Percentiles rank a stretch among this genome's conserved stretches.
Conservation (phyloP, 2,888 invertebrate genomes). For the Lithophane ornitopus region DNA sequence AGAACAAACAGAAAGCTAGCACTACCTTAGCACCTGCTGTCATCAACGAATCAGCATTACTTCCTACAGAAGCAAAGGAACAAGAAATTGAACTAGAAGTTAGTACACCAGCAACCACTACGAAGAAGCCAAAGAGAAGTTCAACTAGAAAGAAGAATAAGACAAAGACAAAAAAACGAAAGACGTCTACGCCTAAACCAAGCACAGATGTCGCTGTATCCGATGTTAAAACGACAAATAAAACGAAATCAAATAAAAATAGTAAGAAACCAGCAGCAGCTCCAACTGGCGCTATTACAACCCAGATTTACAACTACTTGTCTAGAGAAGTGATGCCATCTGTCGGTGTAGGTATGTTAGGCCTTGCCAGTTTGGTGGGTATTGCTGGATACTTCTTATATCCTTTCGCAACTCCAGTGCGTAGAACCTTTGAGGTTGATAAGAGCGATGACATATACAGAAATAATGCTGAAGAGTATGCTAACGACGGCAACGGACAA, state of each 20-base stretch:
- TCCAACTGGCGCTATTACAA: constrained; percentile 91
- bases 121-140: constrained; percentile 87
- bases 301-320: constrained; percentile 94
- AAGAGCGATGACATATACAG: constrained; percentile 92
- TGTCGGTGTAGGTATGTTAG: constrained; percentile 94
- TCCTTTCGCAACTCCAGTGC: constrained; percentile 92
- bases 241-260: constrained; percentile 86
- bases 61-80: constrained; percentile 87
- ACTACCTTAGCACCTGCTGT: constrained; percentile 78
- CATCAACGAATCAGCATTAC: constrained; percentile 81
- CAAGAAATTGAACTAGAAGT: constrained; percentile 88
- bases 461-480: constrained; percentile 93
- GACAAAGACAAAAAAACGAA: constrained; percentile 91
- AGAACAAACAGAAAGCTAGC: constrained; percentile 81
- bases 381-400: constrained; percentile 94
- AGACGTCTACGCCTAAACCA: constrained; percentile 86
- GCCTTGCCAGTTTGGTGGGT: constrained; percentile 93
- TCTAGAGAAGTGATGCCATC: constrained; percentile 95
- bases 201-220: constrained; percentile 76
- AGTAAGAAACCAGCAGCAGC: constrained; percentile 81
- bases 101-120: constrained; percentile 85
- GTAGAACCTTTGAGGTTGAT: constrained; percentile 92
- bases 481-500: constrained; percentile 92
- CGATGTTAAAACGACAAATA: constrained; percentile 89
- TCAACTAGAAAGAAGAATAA: constrained; percentile 90